Conservation (phyloP, 2,888 invertebrate species). For the Allophyes oxyacanthae region DNA sequence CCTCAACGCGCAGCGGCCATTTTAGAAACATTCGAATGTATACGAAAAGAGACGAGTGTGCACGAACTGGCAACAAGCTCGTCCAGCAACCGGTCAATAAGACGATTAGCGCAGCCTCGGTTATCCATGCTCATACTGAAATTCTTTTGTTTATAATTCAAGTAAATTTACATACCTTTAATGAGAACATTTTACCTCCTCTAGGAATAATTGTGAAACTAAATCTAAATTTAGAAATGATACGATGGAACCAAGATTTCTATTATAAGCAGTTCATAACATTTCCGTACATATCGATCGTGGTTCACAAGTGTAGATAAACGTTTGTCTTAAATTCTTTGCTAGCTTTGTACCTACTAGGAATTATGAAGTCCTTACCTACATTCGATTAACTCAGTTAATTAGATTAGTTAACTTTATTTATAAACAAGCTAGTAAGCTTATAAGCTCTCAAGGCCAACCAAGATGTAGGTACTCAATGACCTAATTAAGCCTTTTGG, state of each 20-base stretch:
- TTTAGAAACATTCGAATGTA: constrained; percentile 76
- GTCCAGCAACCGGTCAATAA: constrained; percentile 89
- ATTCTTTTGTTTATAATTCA: constrained; percentile 73
- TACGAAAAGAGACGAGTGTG: constrained; percentile 81
- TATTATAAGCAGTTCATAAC: not conserved
- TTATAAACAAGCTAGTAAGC: constrained; percentile 8
- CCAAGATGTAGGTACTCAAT: constrained; percentile 4
- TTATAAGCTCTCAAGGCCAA: constrained; percentile 37
- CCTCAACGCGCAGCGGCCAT: constrained; percentile 88
- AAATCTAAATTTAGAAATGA: not conserved
- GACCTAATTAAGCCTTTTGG: no score
- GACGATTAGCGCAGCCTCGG: constrained; percentile 85
- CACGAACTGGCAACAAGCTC: constrained; percentile 86
- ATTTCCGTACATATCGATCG: not conserved
- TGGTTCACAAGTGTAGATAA: not conserved
- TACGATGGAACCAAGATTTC: not conserved
- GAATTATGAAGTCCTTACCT: no score
- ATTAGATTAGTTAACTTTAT: no score
- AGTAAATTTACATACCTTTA: constrained; percentile 39
- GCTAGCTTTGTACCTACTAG: no score
- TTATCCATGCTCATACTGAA: constrained; percentile 69
- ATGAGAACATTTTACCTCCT: constrained; percentile 12
- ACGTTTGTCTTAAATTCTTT: no score
- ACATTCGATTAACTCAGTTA: no score
- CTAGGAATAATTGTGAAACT: not conserved